Percentiles rank a stretch among this genome's conserved stretches.
Evolutionary conservation across 1,140 invertebrate species (phyloP).

Genomic region (Steinernema feltiae): DNA sequence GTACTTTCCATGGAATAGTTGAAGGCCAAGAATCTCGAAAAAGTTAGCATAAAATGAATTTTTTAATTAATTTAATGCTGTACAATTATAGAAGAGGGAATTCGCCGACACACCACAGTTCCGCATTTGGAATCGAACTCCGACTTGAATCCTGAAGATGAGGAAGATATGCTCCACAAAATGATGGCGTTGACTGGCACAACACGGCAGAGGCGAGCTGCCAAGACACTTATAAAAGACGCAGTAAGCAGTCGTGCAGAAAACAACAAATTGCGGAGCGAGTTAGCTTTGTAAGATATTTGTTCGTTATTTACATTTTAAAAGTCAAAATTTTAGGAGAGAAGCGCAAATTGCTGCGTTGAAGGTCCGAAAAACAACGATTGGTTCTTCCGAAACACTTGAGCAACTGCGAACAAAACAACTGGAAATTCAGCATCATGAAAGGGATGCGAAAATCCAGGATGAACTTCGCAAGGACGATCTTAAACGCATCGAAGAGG

Average conservation of each 20-base stretch:
- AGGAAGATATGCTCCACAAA: not conserved
- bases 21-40: not conserved
- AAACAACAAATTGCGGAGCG: not conserved
- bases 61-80: not conserved
- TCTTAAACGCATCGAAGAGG: not conserved
- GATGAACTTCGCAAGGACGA: not conserved
- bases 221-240: not conserved
- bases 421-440: not conserved
- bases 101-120: slow-evolving; percentile 1
- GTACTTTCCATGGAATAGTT: not conserved
- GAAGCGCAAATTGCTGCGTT: not conserved
- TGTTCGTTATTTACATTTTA: not conserved
- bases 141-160: not conserved
- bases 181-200: not conserved
- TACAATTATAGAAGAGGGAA: not conserved
- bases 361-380: not conserved
- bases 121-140: not conserved
- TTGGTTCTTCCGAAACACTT: not conserved
- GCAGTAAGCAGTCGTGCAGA: not conserved
- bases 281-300: not conserved
- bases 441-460: not conserved
- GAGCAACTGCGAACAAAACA: slow-evolving; percentile 6
- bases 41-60: not conserved
- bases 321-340: not conserved
- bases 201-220: not conserved